Evolutionary conservation across 2,113 vertebrate species (phyloP), one percentile per base, ranked within the genome.

Genomic region (Phaethon lepturus): DNA sequence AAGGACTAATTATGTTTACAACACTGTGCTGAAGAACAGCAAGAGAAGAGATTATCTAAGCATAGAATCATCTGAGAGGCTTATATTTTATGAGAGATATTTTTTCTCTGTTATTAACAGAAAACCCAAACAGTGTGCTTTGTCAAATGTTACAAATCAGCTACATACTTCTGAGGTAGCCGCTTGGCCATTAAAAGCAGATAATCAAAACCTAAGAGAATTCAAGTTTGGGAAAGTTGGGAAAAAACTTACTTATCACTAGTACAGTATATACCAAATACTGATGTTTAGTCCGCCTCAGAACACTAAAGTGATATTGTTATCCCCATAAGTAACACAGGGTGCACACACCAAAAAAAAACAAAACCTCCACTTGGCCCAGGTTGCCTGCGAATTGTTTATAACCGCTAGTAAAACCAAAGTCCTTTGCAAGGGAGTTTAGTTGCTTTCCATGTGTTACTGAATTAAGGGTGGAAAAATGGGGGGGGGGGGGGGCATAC

Each of bases 1-100:
- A 78, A 76, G 67, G 47, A 82, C 66, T 95, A 85, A 95, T 86
- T 82, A 91, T 82, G 42, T 92, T 95, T 92, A 73, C 85, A 91
- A 87, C 6, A 4, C 52, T 93, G 47, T 6, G 14, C 50, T 83
- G 82, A 94, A 35, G 22, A 92, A 76, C 64, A 90, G 88, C 69
- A 91, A 88, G 63, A 63, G n/a, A 77, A 79, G 40, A 88, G 13
- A 83, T 84, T 88, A 73, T 78, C 71, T 84, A 89, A 90, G 85
- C 53, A 67, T 18, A 80, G 33, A 91, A 67, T 64, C 24, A 93
- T 90, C 62, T 60, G 23, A 68, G 17, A 93, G 35, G 79, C 49
- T 64, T 73, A 23, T 45, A 71, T 83, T 75, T 93, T 87, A 68
- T 26, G 38, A 42, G 13, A 71, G 49, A 42, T 1, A 9, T 50